Evolutionary conservation across 2,888 invertebrate species (phyloP).

Genomic region (Heliconius aoede): DNA sequence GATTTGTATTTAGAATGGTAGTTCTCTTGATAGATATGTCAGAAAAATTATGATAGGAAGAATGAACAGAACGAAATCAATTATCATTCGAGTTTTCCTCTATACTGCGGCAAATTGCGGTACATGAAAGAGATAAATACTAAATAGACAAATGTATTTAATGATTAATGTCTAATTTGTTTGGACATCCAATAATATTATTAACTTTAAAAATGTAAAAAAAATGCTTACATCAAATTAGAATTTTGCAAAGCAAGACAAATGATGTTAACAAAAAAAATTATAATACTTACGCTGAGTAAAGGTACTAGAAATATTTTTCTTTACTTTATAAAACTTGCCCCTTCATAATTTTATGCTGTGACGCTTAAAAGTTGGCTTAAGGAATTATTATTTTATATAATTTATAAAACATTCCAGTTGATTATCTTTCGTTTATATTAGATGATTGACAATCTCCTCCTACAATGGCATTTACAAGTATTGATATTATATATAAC

Average conservation of each 20-base stretch:
- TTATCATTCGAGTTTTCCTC: neutral
- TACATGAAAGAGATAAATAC: too few relatives aligned
- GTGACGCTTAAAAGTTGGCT: neutral
- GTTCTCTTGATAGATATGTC: neutral
- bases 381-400: neutral
- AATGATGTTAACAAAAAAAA: neutral
- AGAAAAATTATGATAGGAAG: neutral
- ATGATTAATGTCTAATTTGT: neutral
- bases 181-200: neutral
- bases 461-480: neutral
- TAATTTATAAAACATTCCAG: neutral
- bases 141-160: neutral
- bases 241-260: neutral
- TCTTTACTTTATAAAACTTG: neutral
- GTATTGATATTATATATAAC: constrained; percentile 11
- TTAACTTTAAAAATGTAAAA: too few relatives aligned
- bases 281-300: neutral
- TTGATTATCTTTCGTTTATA: neutral
- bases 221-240: too few relatives aligned
- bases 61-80: neutral
- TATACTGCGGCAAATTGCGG: too few relatives aligned
- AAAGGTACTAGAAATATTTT: neutral
- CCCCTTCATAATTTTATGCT: neutral
- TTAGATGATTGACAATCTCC: neutral
- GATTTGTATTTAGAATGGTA: too few relatives aligned